Base-by-base conservation (phyloP, 2,797 vertebrate species). In the Acanthopagrus latus region DNA sequence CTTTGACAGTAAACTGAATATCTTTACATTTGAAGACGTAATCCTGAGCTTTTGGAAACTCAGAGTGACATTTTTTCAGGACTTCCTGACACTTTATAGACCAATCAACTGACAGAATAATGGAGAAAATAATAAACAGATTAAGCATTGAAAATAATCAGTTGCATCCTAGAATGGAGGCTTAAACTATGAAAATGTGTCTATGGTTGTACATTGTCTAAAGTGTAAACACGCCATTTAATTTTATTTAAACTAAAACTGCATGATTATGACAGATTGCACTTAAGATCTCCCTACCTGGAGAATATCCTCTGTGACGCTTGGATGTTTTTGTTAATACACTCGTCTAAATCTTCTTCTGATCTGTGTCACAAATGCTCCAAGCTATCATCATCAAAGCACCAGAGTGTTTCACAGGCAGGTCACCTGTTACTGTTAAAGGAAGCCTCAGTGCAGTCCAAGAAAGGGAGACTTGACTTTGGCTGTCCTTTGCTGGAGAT, bases 321-420 rank as follows among this genome's bases (percentile, higher is more conserved):
- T 51, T 27, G 75, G 82, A 74, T 74, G 52, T 78, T 83, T 82
- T 64, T 80, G 64, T 74, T 90, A 64, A 85, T 71, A 50, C 50
- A 33, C 57, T 78, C 18, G 29, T 85, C 60, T 71, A 76, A 75
- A 81, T 85, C 84, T 71, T 78, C 56, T 59, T 81, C 60, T 72
- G 68, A 84, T 88, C 69, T 78, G 57, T 72, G 75, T 81, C 80
- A 66, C 43, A 48, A 70, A 38, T 27, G 25, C 74, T 79, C 56
- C n/a, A 46, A 75, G 71, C 66, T 43, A 50, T 82, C 64, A 65
- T 56, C 76, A 82, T 33, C 29, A 90, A 89, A 87, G 82, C 46
- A 18, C 2, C n/a, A 14, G 44, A 10, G 33, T 71, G 13, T 79
- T 56, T 74, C 57, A 58, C 64, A 54, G 56, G 58, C 21, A 55